Evolutionary conservation across 35 echinoderm and acorn worm species (phyloP).

Genomic region (Heliocidaris erythrogramma): DNA sequence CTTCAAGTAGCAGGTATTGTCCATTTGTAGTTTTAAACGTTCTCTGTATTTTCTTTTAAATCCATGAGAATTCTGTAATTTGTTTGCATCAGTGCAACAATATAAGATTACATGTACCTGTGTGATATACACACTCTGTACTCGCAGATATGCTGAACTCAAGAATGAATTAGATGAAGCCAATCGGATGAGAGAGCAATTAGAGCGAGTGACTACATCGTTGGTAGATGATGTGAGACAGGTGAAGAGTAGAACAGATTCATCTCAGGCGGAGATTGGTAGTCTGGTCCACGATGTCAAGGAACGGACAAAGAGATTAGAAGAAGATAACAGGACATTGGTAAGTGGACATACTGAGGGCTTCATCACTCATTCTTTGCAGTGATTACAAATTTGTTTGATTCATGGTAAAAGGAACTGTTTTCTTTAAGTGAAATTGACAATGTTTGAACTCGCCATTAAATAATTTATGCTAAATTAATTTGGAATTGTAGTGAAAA

Average conservation of each 20-base stretch:
- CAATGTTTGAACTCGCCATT: no score
- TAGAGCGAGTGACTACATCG: slow-evolving; percentile 86
- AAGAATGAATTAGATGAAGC: slow-evolving; percentile 92
- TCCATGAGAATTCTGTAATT: no score
- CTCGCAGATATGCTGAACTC: slow-evolving; percentile 65
- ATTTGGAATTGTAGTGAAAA: no score
- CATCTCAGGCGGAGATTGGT: slow-evolving; percentile 66
- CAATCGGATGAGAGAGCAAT: slow-evolving; percentile 87
- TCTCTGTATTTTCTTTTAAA: no score
- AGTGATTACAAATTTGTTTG: no score
- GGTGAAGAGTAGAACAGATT: slow-evolving; percentile 77
- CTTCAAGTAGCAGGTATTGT: no score
- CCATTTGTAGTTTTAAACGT: no score
- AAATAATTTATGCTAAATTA: no score
- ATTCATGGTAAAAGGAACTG: no score
- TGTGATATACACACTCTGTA: neutral
- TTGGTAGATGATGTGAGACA: slow-evolving; percentile 91
- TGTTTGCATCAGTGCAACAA: no score
- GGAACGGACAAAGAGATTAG: slow-evolving; percentile 82
- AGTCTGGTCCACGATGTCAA: slow-evolving; percentile 92
- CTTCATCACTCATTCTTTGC: no score
- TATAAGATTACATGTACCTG: neutral
- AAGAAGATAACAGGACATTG: slow-evolving; percentile 88
- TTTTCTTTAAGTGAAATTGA: no score
- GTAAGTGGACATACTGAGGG: slow-evolving; percentile 54